Evolutionary conservation across 1,140 invertebrate species (phyloP), one percentile per base, ranked within the genome.

Genomic region (Drosophila leontia): DNA sequence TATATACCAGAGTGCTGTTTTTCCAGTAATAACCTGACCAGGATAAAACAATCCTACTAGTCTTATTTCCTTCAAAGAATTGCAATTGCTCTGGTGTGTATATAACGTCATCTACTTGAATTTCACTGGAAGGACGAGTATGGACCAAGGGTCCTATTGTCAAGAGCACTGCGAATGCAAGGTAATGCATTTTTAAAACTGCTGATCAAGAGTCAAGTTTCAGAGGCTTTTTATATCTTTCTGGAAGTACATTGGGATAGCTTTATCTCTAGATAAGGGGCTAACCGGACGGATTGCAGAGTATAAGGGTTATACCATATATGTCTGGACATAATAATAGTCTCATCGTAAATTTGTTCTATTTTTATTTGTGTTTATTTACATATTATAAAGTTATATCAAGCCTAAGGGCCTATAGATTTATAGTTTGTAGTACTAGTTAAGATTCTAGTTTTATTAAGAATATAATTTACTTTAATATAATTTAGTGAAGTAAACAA

Each of bases 21-120:
- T 61, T 79, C 81, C 76, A 84, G 35, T 80, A 80, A 50, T 72
- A 84, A 19, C 15, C 2, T 0, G 62, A 42, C 71, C 71, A 72
- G 3, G 41, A 53, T 1, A 32, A 9, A 0, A 35, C 61, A 35
- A 80, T 44, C 0, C 81, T 58, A 5, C 26, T 7, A 9, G 1
- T 5, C 34, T 44, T 3, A 32, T 42, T 0, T 32, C 37, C 34
- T 47, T 67, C 63, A 47, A 84, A 42, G 26, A 51, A 35, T 1
- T 34, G 9, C 8, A 50, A 23, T 7, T 84, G 81, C 1, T 59
- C 61, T 8, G 62, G 6, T 0, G 35, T 72, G 1, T 80, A 47
- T n/a, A 41, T 13, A 26, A 84, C 64, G 3, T 80, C 76, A 13
- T 68, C 69, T 7, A 44, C 41, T 15, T 7, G 29, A n/a, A n/a